A percentile compares a stretch with the other conserved stretches of the same genome.
These are phyloP conservation scores for Zaprionus inermis DNA, from an alignment of 1,140 invertebrate species.

Conservation along the genomic window DNA sequence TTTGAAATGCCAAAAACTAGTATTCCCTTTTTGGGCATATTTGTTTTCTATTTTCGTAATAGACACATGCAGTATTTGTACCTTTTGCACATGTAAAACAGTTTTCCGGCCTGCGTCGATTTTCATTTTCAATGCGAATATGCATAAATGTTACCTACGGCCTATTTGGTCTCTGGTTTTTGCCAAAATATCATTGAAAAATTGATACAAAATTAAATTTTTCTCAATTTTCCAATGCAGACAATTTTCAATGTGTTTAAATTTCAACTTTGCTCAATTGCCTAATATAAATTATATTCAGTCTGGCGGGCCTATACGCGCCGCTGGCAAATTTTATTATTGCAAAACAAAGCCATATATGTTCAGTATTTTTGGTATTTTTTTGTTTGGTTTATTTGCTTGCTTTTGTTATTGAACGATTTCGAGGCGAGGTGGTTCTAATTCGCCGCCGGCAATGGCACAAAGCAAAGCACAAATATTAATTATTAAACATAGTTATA, in stretches of 20 bases:
- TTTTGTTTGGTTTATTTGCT: conserved; percentile 10
- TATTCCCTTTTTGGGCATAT: not conserved
- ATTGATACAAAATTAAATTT: conserved; percentile 33
- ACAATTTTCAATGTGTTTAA: conserved; percentile 44
- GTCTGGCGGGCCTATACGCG: conserved; percentile 32
- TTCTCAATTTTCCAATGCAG: conserved; percentile 31
- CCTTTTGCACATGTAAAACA: conserved; percentile 22
- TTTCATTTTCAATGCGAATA: conserved; percentile 42
- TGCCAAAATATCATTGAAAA: not conserved
- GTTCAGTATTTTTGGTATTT: conserved; percentile 31
- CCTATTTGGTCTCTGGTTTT: not conserved
- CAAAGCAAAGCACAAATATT: conserved; percentile 73
- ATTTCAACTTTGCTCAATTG: conserved; percentile 54
- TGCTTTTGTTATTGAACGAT: conserved; percentile 50
- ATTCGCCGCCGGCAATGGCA: conserved; percentile 53
- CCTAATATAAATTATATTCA: conserved; percentile 62
- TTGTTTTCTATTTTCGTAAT: not conserved
- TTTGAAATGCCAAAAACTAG: not conserved
- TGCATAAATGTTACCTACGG: conserved; percentile 8
- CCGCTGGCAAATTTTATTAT: conserved; percentile 68
- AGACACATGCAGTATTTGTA: not conserved
- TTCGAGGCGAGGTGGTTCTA: conserved; percentile 25
- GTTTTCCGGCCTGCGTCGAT: conserved; percentile 18
- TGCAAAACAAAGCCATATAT: conserved; percentile 58
- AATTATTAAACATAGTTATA: conserved; percentile 69